Evolutionary conservation across 2,888 invertebrate species (phyloP), one percentile per base, ranked within the genome.

Genomic region (Diaphora mendica): DNA sequence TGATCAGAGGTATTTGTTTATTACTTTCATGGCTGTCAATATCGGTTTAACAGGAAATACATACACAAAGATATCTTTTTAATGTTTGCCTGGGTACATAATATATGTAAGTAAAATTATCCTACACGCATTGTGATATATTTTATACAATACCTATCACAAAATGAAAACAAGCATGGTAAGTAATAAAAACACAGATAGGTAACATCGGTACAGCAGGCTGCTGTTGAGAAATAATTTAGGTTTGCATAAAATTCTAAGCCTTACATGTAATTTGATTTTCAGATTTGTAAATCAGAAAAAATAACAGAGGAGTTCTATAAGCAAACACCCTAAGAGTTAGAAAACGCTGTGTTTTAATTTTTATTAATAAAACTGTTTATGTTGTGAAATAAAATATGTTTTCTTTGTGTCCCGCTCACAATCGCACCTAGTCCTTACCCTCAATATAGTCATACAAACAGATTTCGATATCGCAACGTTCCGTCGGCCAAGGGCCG

Each of bases 401-500:
- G 8, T 26, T 44, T 44, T 26, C 1, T 23, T 8, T 17, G 15
- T n/a, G 42, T 30, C 0, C 17, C 72, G 75, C 72, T 73, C 33
- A 23, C 71, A 75, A 13, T 72, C 4, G 1, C 4, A 75, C 79
- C 74, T 3, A 3, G 11, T 8, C 72, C 35, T 72, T 74, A 80
- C 68, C 39, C n/a, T 71, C 62, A 74, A n/a, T 55, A 71, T 70
- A 84, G 62, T 26, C 66, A 70, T 66, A 77, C 64, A 66, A 71
- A 64, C 69, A 59, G 68, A 55, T n/a, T 65, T 72, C 30, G 68
- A 75, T 84, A 83, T 85, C 83, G 71, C 76, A 74, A 79, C 77
- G 77, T 78, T 74, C 77, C 79, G 79, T 73, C 80, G 81, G 86
- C 83, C 85, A 86, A 87, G 87, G 87, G 82, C 85, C 86, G 86